phyloP scores from a whole-genome alignment of 2,888 invertebrate genomes.

The Mactromeris polynyma region DNA sequence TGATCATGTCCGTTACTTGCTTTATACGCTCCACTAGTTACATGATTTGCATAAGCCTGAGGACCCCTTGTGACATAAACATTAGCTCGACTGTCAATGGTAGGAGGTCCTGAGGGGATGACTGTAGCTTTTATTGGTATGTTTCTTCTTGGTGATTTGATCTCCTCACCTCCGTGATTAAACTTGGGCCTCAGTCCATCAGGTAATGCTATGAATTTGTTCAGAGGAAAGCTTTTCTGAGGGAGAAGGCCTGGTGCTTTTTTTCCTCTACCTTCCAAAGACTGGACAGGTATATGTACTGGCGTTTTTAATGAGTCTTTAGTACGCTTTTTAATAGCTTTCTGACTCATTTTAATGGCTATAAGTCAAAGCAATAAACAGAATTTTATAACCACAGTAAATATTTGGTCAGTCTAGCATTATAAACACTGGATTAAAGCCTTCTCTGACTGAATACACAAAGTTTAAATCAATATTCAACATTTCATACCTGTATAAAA shows the following conservation, averaged over 20 bases:
- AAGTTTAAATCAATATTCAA: slow-evolving; percentile 42
- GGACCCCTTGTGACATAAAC: slow-evolving; percentile 53
- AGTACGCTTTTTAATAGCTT: slow-evolving; percentile 71
- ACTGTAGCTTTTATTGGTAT: slow-evolving; percentile 75
- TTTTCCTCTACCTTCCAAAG: slow-evolving; percentile 25
- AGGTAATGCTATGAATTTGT: slow-evolving; percentile 78
- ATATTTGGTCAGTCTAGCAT: slow-evolving; percentile 35
- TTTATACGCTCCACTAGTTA: slow-evolving; percentile 52
- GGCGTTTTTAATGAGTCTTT: slow-evolving; percentile 52
- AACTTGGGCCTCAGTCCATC: slow-evolving; percentile 72
- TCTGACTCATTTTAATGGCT: slow-evolving; percentile 68
- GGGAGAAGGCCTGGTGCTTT: slow-evolving; percentile 53
- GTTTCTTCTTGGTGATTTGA: slow-evolving; percentile 56
- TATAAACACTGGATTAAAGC: slow-evolving; percentile 31
- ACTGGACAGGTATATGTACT: slow-evolving; percentile 51
- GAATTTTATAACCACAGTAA: slow-evolving; percentile 26
- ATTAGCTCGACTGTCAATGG: slow-evolving; percentile 56
- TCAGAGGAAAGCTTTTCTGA: slow-evolving; percentile 70
- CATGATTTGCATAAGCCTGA: slow-evolving; percentile 15
- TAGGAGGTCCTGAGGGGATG: slow-evolving; percentile 67
- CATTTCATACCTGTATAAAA: slow-evolving; percentile 35
- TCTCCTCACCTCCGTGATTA: slow-evolving; percentile 50
- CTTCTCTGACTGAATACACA: background rate
- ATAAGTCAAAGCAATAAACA: slow-evolving; percentile 33
- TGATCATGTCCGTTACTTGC: slow-evolving; percentile 43